A percentile compares a stretch with the other conserved stretches of the same genome.
phyloP scores from a whole-genome alignment of 1,140 invertebrate genomes.

The Tetraneura akinire region DNA sequence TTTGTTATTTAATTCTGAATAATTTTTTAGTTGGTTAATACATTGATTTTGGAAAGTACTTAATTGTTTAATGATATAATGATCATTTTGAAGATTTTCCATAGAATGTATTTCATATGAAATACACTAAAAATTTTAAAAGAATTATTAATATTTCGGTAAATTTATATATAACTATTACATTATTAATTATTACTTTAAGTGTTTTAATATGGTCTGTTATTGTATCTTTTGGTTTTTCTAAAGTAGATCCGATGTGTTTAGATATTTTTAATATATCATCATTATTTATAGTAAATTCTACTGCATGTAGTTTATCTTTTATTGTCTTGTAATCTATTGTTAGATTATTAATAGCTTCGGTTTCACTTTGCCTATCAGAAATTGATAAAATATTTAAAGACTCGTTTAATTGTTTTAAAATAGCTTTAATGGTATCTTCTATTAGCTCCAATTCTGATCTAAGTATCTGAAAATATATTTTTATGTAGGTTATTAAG shows the following conservation, averaged over 20 bases:
- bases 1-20: background rate
- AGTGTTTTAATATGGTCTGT: conserved; percentile 16
- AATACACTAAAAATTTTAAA: background rate
- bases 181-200: conserved; percentile 33
- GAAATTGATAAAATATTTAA: background rate
- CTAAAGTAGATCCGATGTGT: background rate
- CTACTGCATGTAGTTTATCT: background rate
- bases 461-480: background rate
- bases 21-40: background rate
- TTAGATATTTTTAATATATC: conserved; percentile 8
- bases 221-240: conserved; percentile 29
- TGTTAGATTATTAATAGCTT: background rate
- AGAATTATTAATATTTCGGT: background rate
- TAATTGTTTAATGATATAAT: background rate
- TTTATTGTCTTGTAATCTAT: background rate
- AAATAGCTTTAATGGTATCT: background rate
- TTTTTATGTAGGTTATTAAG: background rate
- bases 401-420: background rate
- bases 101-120: background rate
- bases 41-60: background rate
- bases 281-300: background rate
- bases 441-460: background rate
- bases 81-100: background rate
- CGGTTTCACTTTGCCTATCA: background rate
- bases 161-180: background rate